A percentile compares a stretch with the other conserved stretches of the same genome.
These are phyloP conservation scores for Solenopsis invicta DNA, from an alignment of 1,140 invertebrate genomes.

Conservation along the genomic window DNA sequence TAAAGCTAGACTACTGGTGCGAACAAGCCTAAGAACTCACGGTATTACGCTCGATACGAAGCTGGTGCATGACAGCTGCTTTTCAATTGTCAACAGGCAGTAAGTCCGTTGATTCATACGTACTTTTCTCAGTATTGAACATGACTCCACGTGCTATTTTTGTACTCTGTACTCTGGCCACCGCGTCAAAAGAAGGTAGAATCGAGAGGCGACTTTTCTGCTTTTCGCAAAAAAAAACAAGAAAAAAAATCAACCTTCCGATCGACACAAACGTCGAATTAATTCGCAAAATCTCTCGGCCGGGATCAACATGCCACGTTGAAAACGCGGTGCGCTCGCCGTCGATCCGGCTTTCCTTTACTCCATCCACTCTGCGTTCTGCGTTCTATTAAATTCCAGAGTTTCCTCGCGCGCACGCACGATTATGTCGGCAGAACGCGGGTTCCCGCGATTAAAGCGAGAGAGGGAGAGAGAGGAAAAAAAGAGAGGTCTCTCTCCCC, in stretches of 20 bases:
- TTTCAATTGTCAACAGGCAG: background rate
- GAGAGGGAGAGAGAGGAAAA: background rate
- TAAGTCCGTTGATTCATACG: background rate
- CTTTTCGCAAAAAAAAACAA: background rate
- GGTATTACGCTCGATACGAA: background rate
- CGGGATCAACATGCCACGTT: background rate
- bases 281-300: slow-evolving; percentile 19
- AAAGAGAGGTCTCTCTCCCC: too few relatives aligned
- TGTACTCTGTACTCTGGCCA: slow-evolving; percentile 19
- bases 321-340: background rate
- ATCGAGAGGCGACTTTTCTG: background rate
- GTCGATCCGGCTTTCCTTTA: slow-evolving; percentile 12
- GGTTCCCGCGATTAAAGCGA: slow-evolving; percentile 52
- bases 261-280: too few relatives aligned
- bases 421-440: slow-evolving; percentile 17
- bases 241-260: background rate
- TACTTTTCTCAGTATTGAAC: background rate
- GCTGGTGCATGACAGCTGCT: background rate
- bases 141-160: slow-evolving; percentile 26
- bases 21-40: background rate
- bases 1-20: too few relatives aligned
- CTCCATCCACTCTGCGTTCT: background rate
- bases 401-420: slow-evolving; percentile 11
- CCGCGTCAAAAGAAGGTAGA: background rate
- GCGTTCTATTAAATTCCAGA: slow-evolving; percentile 29